Evolutionary conservation across 2,797 vertebrate genomes (phyloP).

Genomic region (Pteropus rufus): DNA sequence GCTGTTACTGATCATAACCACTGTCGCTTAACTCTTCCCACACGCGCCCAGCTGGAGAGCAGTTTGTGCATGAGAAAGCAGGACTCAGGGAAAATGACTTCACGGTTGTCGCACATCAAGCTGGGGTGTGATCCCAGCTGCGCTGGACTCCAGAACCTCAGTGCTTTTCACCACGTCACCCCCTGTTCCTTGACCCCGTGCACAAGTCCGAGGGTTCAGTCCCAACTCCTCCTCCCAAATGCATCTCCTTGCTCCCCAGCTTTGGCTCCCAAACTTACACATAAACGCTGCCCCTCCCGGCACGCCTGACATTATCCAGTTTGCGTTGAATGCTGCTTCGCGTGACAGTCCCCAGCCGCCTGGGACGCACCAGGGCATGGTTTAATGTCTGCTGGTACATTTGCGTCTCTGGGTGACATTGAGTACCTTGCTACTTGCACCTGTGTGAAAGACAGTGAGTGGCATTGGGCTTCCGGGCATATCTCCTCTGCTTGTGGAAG

Average conservation of each 20-base stretch:
- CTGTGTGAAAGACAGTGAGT: neutral
- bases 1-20: neutral
- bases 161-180: accelerated
- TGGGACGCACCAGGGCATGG: neutral
- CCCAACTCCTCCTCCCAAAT: neutral
- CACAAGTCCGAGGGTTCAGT: neutral
- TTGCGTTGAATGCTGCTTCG: neutral
- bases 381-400: neutral
- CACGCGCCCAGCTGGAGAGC: accelerated
- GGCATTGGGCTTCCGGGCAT: neutral
- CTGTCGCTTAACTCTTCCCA: neutral
- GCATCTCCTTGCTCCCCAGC: neutral
- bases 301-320: neutral
- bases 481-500: neutral
- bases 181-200: neutral
- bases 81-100: neutral
- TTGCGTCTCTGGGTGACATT: neutral
- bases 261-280: neutral
- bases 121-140: neutral
- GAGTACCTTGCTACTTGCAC: neutral
- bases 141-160: neutral
- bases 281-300: neutral
- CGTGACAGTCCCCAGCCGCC: neutral
- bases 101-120: neutral
- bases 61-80: neutral